phyloP scores from a whole-genome alignment of 2,113 vertebrate genomes.

The Phyllostomus discolor region DNA sequence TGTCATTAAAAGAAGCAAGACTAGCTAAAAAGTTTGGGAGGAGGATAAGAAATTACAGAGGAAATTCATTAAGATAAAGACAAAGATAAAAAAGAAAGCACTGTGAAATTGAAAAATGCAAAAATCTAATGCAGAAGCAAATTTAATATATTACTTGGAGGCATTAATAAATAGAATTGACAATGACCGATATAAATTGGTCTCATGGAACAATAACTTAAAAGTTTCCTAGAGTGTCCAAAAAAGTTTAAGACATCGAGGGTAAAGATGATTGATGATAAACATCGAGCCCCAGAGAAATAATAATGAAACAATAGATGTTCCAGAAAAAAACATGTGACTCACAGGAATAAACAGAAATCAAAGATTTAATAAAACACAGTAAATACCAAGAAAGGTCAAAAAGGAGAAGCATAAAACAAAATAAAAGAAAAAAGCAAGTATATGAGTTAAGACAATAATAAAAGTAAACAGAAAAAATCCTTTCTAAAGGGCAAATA shows the following conservation, averaged over 20 bases:
- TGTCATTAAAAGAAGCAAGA: not conserved
- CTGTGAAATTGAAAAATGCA: not conserved
- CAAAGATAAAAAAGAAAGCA: not conserved
- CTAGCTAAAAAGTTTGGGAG: not conserved
- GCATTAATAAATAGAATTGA: not conserved
- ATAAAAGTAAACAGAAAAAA: conserved; percentile 34
- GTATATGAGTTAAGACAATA: conserved; percentile 9
- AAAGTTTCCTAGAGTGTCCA: not conserved
- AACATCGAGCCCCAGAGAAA: not conserved
- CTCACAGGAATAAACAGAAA: not conserved
- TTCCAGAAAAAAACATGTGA: not conserved
- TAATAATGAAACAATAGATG: not conserved
- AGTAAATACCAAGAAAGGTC: not conserved
- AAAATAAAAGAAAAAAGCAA: conserved; percentile 25
- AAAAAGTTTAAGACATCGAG: not conserved
- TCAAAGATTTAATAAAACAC: conserved; percentile 24
- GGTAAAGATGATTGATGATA: not conserved
- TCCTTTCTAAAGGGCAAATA: conserved; percentile 5
- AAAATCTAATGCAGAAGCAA: not conserved
- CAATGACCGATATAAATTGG: not conserved
- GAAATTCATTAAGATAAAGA: conserved; percentile 17
- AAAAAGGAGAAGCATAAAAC: not conserved
- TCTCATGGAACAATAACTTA: not conserved
- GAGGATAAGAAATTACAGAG: not conserved
- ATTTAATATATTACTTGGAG: not conserved